A percentile compares a stretch with the other conserved stretches of the same genome.
phyloP scores from a whole-genome alignment of 30 jellyfish, hydroid and myxozoan genomes.

The Pelagia noctiluca region DNA sequence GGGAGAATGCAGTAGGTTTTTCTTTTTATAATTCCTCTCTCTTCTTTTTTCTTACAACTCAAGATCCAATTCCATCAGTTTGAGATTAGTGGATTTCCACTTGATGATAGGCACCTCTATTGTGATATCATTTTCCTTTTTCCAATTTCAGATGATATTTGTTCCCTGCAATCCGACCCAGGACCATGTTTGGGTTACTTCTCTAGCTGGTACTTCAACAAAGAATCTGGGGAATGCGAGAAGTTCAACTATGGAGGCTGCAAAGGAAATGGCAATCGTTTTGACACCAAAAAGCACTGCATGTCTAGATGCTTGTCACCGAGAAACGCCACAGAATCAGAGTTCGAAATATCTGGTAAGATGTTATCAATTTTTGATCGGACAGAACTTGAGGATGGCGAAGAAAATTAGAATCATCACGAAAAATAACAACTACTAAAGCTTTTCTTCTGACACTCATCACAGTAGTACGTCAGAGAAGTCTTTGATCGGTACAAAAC shows the following conservation, averaged over 20 bases:
- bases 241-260: conserved; percentile 84
- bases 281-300: conserved; percentile 49
- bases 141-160: conserved; percentile 47
- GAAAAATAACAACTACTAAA: too few relatives aligned
- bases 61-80: too few relatives aligned
- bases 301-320: neutral
- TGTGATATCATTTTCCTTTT: neutral
- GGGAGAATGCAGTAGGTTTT: conserved; percentile 66
- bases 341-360: too few relatives aligned
- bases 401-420: too few relatives aligned
- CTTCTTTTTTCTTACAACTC: too few relatives aligned
- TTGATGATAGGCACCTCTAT: neutral
- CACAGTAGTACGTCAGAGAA: too few relatives aligned
- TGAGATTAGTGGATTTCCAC: too few relatives aligned
- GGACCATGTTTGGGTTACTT: conserved; percentile 85
- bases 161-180: conserved; percentile 57
- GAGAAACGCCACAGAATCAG: neutral
- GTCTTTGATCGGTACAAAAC: too few relatives aligned
- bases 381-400: too few relatives aligned
- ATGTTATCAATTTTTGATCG: too few relatives aligned
- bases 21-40: too few relatives aligned
- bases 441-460: too few relatives aligned
- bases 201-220: conserved; percentile 62
- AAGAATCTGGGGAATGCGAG: conserved; percentile 37
- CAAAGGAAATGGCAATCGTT: conserved; percentile 81